Base-by-base conservation (phyloP, 2,888 invertebrate species). In the Anoplius nigerrimus region DNA sequence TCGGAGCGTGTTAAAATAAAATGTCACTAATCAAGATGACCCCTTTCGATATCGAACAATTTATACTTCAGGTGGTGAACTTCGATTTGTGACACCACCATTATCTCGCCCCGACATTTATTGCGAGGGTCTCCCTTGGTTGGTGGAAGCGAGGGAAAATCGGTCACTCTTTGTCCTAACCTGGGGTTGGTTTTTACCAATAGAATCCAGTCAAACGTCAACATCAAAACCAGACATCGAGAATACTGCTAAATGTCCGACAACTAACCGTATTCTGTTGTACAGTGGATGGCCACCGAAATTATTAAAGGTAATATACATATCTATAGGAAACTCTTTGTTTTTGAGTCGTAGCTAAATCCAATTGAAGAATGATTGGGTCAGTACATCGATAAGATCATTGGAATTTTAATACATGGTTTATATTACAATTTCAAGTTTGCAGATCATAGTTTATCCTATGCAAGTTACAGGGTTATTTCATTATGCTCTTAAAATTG, bases 131-230 rank as follows among this genome's bases (percentile, higher is more conserved):
- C 89, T 93, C 66, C 95, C 96, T 2, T 96, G 95, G 94, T 90
- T 95, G 73, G 91, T 96, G 63, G 94, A 94, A 85, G 95, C 95
- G 1, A 92, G 94, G 71, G 92, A 94, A 72, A 95, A 95, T 85
- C 92, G 94, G 58, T 95, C 95, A 48, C 91, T 96, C 65, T 96
- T 95, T 86, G 90, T 96, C 66, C 91, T 95, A 75, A 95, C 95
- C 52, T 95, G 95, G 95, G 96, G 96, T 54, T 93, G 93, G 76
- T 93, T 94, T 83, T 86, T 95, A 75, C 92, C 93, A 0, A 89
- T 92, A 18, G 92, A 93, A 79, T 91, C 93, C 1, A 89, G 92
- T 5, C 88, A 90, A 0, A 91, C 62, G 0, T 24, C 63, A 24
- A 18, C n/a, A 6, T 48, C 16, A 16, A 34, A 34, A 11, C 34